These are phyloP conservation scores for Tinamus major DNA, from an alignment of 2,797 vertebrate species.

Conservation along the genomic window DNA sequence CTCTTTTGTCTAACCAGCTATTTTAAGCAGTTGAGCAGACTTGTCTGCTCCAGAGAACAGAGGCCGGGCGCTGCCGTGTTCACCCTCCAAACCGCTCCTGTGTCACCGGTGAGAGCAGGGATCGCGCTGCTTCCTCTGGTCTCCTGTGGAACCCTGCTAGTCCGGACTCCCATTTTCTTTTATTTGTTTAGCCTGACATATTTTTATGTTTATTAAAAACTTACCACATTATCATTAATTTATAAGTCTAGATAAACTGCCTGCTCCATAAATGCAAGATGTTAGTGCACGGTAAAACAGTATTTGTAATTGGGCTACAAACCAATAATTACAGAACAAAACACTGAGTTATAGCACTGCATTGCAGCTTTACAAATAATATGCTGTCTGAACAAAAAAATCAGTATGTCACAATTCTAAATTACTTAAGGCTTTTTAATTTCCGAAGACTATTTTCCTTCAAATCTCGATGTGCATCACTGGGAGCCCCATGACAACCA, in stretches of 20 bases:
- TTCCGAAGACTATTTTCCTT: constrained; percentile 35
- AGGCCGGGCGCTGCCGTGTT: too few species aligned
- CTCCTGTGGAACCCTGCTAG: not conserved
- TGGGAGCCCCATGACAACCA: not conserved
- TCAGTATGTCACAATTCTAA: constrained; percentile 10
- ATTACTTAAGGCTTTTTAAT: constrained; percentile 19
- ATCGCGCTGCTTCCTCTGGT: fast-evolving
- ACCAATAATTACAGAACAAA: not conserved
- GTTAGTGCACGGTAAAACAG: not conserved
- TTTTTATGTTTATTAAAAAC: not conserved
- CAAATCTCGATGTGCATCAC: not conserved
- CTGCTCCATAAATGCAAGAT: constrained; percentile 11
- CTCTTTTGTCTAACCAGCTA: too few species aligned
- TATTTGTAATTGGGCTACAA: not conserved
- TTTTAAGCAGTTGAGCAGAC: too few species aligned
- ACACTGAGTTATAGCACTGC: not conserved
- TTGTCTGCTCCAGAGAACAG: too few species aligned
- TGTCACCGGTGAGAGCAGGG: not conserved
- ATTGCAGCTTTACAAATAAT: not conserved
- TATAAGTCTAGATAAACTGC: not conserved
- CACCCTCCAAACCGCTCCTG: too few species aligned
- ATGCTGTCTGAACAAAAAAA: not conserved
- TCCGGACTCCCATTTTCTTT: fast-evolving
- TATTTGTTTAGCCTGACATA: not conserved
- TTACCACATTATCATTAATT: not conserved